Conservation (phyloP, 1,140 invertebrate genomes). For the Xylocopa sonorina region DNA sequence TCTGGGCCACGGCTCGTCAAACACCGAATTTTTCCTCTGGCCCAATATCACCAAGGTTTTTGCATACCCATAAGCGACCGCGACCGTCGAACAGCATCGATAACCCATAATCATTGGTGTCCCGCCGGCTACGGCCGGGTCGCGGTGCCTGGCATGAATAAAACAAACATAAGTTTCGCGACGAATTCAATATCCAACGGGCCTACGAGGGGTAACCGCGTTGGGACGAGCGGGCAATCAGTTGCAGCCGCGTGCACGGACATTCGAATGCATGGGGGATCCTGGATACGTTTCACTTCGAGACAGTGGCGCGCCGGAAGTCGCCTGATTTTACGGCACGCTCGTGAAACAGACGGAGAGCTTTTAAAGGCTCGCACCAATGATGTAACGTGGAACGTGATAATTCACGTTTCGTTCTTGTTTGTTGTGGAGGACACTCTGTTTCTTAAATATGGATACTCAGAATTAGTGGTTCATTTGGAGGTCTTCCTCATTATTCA, state of each 20-base stretch:
- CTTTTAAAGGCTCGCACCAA: too few relatives aligned
- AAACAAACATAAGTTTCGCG: conserved; percentile 58
- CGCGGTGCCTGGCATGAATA: conserved; percentile 20
- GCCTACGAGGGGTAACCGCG: neutral
- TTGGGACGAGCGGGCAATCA: conserved; percentile 46
- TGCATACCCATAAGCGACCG: conserved; percentile 55
- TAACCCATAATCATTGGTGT: conserved; percentile 61
- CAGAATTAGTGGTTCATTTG: too few relatives aligned
- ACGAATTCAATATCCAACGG: conserved; percentile 56
- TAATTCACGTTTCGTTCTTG: too few relatives aligned
- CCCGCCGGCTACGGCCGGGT: neutral
- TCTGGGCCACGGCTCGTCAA: conserved; percentile 23
- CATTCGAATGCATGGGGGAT: conserved; percentile 33
- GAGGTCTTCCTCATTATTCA: too few relatives aligned
- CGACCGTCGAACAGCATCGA: conserved; percentile 58
- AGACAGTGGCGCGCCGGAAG: neutral
- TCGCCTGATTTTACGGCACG: neutral
- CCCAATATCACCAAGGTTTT: conserved; percentile 40
- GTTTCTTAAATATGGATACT: too few relatives aligned
- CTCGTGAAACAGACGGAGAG: neutral
- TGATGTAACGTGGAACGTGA: too few relatives aligned
- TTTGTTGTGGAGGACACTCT: too few relatives aligned
- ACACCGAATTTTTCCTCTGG: conserved; percentile 25
- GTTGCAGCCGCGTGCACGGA: conserved; percentile 49
- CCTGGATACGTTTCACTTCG: neutral